Base-by-base conservation (phyloP, 2,113 vertebrate genomes). In the Oryzias melastigma region DNA sequence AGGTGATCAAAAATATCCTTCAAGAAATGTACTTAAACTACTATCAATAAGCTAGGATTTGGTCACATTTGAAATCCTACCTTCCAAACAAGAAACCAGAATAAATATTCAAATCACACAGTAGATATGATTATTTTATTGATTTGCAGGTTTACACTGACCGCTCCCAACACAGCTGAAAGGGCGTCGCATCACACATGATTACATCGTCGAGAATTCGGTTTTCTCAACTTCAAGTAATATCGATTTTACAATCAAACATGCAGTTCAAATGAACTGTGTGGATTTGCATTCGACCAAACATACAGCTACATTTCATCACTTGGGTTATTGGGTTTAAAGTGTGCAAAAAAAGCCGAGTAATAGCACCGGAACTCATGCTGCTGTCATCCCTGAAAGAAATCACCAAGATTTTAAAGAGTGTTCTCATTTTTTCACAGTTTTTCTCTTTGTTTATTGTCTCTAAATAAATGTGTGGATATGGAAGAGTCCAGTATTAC, bases 51-150 rank as follows among this genome's bases (percentile, higher is more conserved):
- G 5, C 4, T 27, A 7, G 4, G 25, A 7, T 27, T 27, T 27
- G 25, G 25, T 4, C 25, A 27, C 5, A 27, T 27, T 27, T 27
- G 5, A 27, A 22, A 22, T 29, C 7, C 27, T 7, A 35, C 2
- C 10, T 3, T 35, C 8, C 35, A 35, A 35, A 35, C 35, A 10
- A 27, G 25, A 27, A 35, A 35, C 8, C 35, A 3, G 6, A 2
- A 29, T 2, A 8, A 8, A 29, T 12, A 35, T 35, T 35, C 10
- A 2, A 19, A 47, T 54, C 40, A 18, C 43, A 59, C 3, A 4
- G 65, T 47, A 19, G 53, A 62, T 62, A 27, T 42, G 68, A 68
- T 27, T 13, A 19, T 7, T 82, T 80, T 71, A 82, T 78, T 73
- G 52, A 64, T 47, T 63, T 71, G 43, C 61, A 76, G 53, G 7